Base-by-base conservation (phyloP, 1,140 invertebrate genomes). In the Drosophila nikananu region DNA sequence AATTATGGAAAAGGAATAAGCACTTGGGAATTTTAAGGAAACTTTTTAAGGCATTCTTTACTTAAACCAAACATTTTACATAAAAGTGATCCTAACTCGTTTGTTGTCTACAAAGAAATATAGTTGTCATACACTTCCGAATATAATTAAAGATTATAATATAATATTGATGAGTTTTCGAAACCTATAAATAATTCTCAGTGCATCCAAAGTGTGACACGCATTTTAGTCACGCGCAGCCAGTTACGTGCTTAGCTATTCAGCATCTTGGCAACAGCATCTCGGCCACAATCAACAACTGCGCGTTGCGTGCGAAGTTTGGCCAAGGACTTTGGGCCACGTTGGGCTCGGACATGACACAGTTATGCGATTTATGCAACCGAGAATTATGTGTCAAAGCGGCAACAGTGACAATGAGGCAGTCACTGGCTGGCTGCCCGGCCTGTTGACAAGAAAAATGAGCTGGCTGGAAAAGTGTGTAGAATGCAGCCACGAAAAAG, bases 291-390 rank as follows among this genome's bases (percentile, higher is more conserved):
- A 52, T 66, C 71, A 54, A 55, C 68, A 54, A 39, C 51, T 54
- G 74, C 58, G 62, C 55, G 60, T 80, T 81, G 82, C 81, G 72
- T 84, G 76, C 41, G 46, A 51, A 74, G 68, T 61, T 54, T 41
- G 70, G 54, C 67, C 70, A 73, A 60, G 70, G 68, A 73, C 70
- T 71, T 55, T 48, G 64, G 51, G 67, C 61, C 61, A 63, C 65
- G n/a, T n/a, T 63, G 51, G 57, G 62, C 13, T 70, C 63, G 55
- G 27, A 89, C 84, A 84, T 89, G 84, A 70, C 86, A 89, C 84
- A 89, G 84, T 86, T 89, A 90, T 89, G 86, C 84, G 86, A 86
- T 90, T 89, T 89, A 89, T 89, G 84, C 80, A 81, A 90, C 86
- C 77, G 78, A 72, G 79, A 89, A 90, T 80, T 86, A 84, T 86